Evolutionary conservation across 64 coral and sea anemone genomes (phyloP), one percentile per base, ranked within the genome.

Genomic region (Platygyra sinensis): DNA sequence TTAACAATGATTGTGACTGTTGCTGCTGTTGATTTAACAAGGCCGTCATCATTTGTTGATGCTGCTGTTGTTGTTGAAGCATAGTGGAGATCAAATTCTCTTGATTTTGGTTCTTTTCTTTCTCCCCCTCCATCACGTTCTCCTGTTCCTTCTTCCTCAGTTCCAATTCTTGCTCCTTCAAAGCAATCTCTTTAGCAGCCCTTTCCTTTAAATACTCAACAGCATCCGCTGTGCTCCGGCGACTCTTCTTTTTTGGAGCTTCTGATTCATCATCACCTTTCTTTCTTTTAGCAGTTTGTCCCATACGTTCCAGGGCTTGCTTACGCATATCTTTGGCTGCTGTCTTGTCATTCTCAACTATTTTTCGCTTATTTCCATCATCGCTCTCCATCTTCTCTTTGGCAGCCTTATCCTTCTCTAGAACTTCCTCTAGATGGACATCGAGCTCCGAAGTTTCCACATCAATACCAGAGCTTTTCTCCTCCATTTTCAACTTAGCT

Each of bases 401-500:
- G 13, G 46, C 72, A 9, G 73, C 74, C 3, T 88, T 88, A 18
- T 76, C 86, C 16, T 42, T 36, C 15, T 75, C 86, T 57, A 52
- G 74, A 76, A 88, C 22, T 42, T 88, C 72, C 30, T 79, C 59
- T 30, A 89, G 75, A n/a, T n/a, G 72, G n/a, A 27, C 32, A 78
- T 89, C 87, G n/a, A 78, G 60, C 32, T 78, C 87, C 89, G 80
- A 71, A 30, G 38, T 73, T 30, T 75, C 73, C 27, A 93, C 86
- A 75, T 87, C 92, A 83, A 88, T 89, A 13, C 85, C 76, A 63
- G 32, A 54, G 30, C 75, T 73, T 88, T 60, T 64, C 59, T 93
- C 52, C 33, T 89, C 65, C 52, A 75, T 49, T 29, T 54, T 29
- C 27, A 93, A 62, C 50, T 93, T 62, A 20, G 8, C 22, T 86